Percentiles rank a stretch among this genome's conserved stretches.
phyloP scores from a whole-genome alignment of 1,140 invertebrate species.

The Muscidifurax raptorellus region DNA sequence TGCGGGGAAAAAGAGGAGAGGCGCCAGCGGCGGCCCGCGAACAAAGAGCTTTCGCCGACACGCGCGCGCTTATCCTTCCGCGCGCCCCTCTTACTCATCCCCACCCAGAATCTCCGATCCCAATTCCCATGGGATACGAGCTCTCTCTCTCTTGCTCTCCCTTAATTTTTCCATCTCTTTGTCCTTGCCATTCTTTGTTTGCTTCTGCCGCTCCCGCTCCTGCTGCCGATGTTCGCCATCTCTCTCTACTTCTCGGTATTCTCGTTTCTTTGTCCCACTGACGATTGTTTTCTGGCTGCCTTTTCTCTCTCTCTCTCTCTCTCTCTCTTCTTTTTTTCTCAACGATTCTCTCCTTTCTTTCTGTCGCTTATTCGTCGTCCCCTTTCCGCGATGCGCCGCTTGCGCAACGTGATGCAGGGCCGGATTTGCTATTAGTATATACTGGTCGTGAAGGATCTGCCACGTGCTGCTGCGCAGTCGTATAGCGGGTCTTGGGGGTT shows the following conservation, averaged over 20 bases:
- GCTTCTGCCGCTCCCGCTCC: neutral
- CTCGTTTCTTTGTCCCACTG: constrained; percentile 44
- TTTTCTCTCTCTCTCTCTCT: neutral
- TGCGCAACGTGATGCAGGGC: neutral
- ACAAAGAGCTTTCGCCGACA: constrained; percentile 51
- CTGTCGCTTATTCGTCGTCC: neutral
- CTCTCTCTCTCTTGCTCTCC: constrained; percentile 42
- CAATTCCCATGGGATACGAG: constrained; percentile 37
- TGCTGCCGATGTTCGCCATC: neutral
- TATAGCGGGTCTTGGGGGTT: neutral
- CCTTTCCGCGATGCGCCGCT: neutral
- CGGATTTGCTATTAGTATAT: no score
- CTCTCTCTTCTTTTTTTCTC: constrained; percentile 15
- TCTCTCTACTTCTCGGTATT: constrained; percentile 32
- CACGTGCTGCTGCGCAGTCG: neutral
- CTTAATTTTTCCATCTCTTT: constrained; percentile 50
- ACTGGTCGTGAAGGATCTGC: neutral
- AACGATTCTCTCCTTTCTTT: constrained; percentile 7
- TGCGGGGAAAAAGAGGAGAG: neutral
- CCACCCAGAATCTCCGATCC: constrained; percentile 6
- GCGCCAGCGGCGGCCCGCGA: constrained; percentile 25
- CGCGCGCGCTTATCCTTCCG: constrained; percentile 36
- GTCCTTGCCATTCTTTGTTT: constrained; percentile 44
- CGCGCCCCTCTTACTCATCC: neutral
- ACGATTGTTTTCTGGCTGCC: constrained; percentile 30